A percentile compares a stretch with the other conserved stretches of the same genome.
Conservation (phyloP, 1,140 invertebrate genomes). For the Sarcophaga peregrina region DNA sequence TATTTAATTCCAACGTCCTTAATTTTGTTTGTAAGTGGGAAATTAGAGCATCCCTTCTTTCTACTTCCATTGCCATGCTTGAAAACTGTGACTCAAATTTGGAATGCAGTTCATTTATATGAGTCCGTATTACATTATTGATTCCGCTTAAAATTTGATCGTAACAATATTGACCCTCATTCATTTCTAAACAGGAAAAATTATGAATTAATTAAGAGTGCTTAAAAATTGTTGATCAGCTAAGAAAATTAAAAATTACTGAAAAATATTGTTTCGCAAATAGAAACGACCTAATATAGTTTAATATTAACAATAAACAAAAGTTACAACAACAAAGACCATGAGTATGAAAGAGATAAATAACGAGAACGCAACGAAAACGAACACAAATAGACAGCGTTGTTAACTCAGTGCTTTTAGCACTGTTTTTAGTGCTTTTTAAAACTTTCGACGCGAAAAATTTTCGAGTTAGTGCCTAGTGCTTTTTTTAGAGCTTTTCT, state of each 20-base stretch:
- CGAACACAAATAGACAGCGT: no score
- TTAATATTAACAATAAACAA: not conserved
- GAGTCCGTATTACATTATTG: constrained; percentile 79
- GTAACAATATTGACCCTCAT: constrained; percentile 76
- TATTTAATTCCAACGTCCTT: constrained; percentile 54
- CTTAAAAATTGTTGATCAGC: not conserved
- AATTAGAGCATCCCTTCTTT: constrained; percentile 81
- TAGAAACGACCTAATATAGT: no score
- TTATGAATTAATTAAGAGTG: not conserved
- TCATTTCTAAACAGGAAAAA: not conserved
- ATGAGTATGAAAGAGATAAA: no score
- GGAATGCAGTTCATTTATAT: constrained; percentile 75
- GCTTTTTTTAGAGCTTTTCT: no score
- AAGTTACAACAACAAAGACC: no score
- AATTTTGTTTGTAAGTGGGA: constrained; percentile 74
- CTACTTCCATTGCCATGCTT: constrained; percentile 79
- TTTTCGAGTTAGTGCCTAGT: no score
- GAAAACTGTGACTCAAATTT: constrained; percentile 77
- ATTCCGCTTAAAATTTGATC: constrained; percentile 80
- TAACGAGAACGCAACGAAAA: no score
- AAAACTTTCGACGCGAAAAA: no score
- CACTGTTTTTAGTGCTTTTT: no score
- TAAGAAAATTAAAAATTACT: not conserved
- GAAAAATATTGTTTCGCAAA: not conserved
- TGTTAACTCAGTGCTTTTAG: no score